phyloP scores from a whole-genome alignment of 1,140 invertebrate species.

The Sinella curviseta region DNA sequence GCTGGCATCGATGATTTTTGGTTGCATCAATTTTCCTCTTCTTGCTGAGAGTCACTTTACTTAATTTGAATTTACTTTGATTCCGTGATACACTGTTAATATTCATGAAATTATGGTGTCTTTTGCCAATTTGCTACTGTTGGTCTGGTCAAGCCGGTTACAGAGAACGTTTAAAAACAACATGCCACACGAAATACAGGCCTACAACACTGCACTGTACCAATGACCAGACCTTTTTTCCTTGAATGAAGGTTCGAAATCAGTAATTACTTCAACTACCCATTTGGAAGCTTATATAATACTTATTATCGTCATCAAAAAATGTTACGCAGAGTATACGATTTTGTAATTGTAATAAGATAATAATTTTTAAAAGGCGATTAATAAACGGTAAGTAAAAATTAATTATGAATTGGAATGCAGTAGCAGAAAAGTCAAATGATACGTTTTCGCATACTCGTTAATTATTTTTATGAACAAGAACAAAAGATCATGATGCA shows the following conservation, averaged over 20 bases:
- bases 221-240: background rate
- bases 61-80: background rate
- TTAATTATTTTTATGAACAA: no score
- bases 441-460: no score
- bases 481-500: no score
- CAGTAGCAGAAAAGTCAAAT: no score
- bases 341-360: background rate
- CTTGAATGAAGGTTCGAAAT: background rate
- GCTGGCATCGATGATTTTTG: no score
- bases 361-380: background rate
- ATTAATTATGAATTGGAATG: background rate
- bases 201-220: background rate
- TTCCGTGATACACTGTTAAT: background rate
- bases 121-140: background rate
- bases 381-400: background rate
- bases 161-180: background rate
- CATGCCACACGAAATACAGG: background rate
- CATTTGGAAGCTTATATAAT: conserved; percentile 8
- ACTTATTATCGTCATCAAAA: background rate
- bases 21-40: background rate
- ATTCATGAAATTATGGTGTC: background rate
- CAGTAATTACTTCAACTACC: background rate
- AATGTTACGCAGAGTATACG: no score
- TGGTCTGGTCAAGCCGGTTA: conserved; percentile 11
- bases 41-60: background rate